Percentiles rank a stretch among this genome's conserved stretches.
phyloP scores from a whole-genome alignment of 2,113 vertebrate genomes.

The Burhinus bistriatus region DNA sequence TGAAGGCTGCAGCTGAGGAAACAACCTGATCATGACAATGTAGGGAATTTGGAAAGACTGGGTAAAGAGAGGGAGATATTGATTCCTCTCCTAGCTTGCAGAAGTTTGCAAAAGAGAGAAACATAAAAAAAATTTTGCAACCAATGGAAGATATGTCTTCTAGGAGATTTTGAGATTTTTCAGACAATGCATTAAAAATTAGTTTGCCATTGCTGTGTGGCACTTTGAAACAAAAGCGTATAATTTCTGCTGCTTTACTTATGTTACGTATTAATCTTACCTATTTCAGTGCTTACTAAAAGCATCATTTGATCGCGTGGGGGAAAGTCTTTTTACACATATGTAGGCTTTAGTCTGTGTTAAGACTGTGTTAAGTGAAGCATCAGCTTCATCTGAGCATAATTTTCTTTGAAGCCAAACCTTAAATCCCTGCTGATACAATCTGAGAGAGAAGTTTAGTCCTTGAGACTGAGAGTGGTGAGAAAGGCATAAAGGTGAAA shows the following conservation, averaged over 20 bases:
- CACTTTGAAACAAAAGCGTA: background rate
- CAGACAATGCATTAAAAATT: background rate
- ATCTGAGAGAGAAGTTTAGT: background rate
- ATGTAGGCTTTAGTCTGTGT: background rate
- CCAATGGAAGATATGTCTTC: background rate
- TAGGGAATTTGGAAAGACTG: background rate
- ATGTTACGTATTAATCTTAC: background rate
- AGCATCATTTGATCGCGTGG: background rate
- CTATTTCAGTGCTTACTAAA: background rate
- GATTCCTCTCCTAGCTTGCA: background rate
- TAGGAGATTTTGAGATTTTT: background rate
- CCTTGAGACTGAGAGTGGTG: background rate
- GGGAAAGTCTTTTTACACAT: background rate
- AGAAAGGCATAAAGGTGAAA: constrained; percentile 30
- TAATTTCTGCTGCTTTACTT: background rate
- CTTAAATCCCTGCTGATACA: constrained; percentile 19
- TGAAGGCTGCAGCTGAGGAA: background rate
- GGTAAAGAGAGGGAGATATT: background rate
- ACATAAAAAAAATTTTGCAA: background rate
- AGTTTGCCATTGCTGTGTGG: background rate
- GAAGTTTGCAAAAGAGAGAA: background rate
- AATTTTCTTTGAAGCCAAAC: constrained; percentile 29
- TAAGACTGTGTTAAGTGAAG: background rate
- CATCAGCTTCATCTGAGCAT: background rate
- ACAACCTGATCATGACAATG: background rate